A percentile compares a stretch with the other conserved stretches of the same genome.
phyloP scores from a whole-genome alignment of 2,113 vertebrate genomes.

The Austrofundulus limnaeus region DNA sequence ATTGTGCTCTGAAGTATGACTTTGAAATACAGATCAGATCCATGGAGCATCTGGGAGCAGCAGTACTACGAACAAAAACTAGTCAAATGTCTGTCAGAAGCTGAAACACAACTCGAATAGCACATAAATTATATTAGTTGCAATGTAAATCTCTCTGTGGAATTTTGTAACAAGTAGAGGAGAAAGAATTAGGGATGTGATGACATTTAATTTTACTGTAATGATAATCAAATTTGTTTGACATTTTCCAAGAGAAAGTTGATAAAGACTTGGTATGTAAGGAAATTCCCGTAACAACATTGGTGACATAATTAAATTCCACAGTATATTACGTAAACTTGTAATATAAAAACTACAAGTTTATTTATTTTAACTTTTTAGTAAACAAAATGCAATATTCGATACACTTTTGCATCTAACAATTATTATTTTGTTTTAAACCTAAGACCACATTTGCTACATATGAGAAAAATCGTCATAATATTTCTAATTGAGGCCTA shows the following conservation, averaged over 20 bases:
- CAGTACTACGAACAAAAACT: slow-evolving; percentile 22
- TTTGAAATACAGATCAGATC: slow-evolving; percentile 51
- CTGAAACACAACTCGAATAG: slow-evolving; percentile 53
- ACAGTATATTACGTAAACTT: too few relatives aligned
- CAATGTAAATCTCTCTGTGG: slow-evolving; percentile 33
- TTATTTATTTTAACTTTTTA: neutral
- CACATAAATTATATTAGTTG: slow-evolving; percentile 45
- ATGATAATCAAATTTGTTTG: slow-evolving; percentile 27
- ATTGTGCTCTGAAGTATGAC: slow-evolving; percentile 18
- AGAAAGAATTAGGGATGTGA: slow-evolving; percentile 30
- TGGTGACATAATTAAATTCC: neutral
- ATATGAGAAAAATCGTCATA: neutral
- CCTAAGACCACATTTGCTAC: neutral
- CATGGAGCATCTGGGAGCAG: slow-evolving; percentile 30
- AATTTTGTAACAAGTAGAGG: slow-evolving; percentile 23
- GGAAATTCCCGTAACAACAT: neutral
- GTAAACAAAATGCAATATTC: neutral
- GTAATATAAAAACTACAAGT: neutral
- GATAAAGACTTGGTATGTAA: slow-evolving; percentile 1
- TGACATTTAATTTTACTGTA: slow-evolving; percentile 19
- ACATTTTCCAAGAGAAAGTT: slow-evolving; percentile 11
- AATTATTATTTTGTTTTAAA: neutral
- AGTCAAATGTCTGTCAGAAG: slow-evolving; percentile 49
- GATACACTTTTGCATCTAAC: neutral
- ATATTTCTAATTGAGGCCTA: neutral